Conservation (phyloP, 2,113 vertebrate genomes). For the Craseonycteris thonglongyai region DNA sequence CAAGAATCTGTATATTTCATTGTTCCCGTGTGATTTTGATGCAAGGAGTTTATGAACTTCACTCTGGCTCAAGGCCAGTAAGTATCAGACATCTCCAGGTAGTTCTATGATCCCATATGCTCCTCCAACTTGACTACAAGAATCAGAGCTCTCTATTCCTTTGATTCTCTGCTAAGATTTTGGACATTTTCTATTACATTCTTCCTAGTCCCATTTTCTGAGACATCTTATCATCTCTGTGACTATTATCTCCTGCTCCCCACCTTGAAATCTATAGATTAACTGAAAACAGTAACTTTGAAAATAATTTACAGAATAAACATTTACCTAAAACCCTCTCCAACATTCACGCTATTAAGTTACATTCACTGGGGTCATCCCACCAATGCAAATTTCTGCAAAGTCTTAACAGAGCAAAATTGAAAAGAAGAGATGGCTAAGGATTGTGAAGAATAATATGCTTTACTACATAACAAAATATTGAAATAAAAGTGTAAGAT, state of each 20-base stretch:
- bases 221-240: not conserved
- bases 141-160: not conserved
- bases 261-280: not conserved
- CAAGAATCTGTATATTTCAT: not conserved
- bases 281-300: not conserved
- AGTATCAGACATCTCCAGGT: not conserved
- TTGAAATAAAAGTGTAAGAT: not conserved
- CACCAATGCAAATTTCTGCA: not conserved
- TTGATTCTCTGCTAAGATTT: not conserved
- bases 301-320: not conserved
- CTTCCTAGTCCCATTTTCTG: not conserved
- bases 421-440: not conserved
- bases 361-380: not conserved
- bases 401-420: not conserved
- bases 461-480: not conserved
- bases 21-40: not conserved
- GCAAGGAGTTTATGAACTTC: not conserved
- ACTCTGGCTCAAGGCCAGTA: not conserved
- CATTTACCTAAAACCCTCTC: not conserved
- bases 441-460: not conserved
- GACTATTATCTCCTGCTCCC: not conserved
- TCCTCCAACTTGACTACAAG: not conserved
- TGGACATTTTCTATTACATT: not conserved
- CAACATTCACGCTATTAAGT: not conserved
- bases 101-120: not conserved